Evolutionary conservation across 2,797 vertebrate genomes (phyloP).

Genomic region (Microctenopoma lineatum): DNA sequence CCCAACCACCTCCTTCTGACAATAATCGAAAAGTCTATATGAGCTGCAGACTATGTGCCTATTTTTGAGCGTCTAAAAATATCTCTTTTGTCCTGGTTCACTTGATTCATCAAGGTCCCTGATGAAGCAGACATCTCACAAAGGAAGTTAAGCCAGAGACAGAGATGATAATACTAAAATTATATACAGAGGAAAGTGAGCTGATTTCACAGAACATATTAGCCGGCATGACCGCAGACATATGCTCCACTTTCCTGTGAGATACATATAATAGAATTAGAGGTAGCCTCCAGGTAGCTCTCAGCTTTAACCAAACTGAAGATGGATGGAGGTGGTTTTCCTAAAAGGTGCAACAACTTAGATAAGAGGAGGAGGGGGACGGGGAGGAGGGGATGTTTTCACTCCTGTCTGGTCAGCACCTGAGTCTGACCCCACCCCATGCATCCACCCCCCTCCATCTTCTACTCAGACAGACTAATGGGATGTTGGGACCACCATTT

Average conservation of each 20-base stretch:
- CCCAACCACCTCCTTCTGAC: constrained; percentile 33
- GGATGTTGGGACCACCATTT: constrained; percentile 61
- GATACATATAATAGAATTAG: constrained; percentile 50
- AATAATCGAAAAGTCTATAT: constrained; percentile 38
- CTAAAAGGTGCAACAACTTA: constrained; percentile 58
- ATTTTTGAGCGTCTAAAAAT: constrained; percentile 68
- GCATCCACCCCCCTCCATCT: constrained; percentile 53
- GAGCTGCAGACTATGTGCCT: constrained; percentile 39
- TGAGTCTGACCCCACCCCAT: constrained; percentile 66
- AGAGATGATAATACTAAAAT: constrained; percentile 22
- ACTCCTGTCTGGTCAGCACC: constrained; percentile 64
- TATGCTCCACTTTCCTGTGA: constrained; percentile 2
- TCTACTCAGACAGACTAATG: constrained; percentile 73
- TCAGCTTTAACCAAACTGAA: constrained; percentile 45
- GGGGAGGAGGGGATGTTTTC: constrained; percentile 21
- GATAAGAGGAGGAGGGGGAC: constrained; percentile 46
- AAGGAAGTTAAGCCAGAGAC: constrained; percentile 34
- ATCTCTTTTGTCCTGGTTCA: constrained; percentile 69
- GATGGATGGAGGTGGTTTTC: constrained; percentile 59
- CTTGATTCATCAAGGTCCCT: constrained; percentile 60
- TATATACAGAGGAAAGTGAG: constrained; percentile 13
- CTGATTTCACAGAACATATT: constrained; percentile 36
- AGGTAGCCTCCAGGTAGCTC: constrained; percentile 52
- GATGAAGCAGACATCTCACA: constrained; percentile 41
- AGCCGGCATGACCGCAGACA: constrained; percentile 12